Evolutionary conservation across 1,140 invertebrate genomes (phyloP), one percentile per base, ranked within the genome.

Genomic region (Ceratosolen solmsi): DNA sequence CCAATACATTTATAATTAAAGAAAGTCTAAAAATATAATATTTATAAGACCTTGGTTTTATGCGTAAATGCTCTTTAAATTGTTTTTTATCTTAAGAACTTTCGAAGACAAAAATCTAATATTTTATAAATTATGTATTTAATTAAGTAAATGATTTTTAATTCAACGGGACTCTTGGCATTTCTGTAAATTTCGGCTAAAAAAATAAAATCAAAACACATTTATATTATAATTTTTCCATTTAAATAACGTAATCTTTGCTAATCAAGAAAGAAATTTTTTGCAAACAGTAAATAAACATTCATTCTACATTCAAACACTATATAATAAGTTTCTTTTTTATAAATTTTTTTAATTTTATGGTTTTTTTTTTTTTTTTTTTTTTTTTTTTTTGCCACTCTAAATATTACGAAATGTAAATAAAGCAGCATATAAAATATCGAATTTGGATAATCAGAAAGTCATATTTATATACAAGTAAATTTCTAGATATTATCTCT

Each of bases 341-440:
- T 46, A 13, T 5, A 46, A 13, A 46, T 46, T 46, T 13, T n/a
- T n/a, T n/a, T n/a, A n/a, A n/a, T n/a, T n/a, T n/a, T n/a, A n/a
- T n/a, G n/a, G n/a, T n/a, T 54, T 70, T 79, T 49, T 11, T 5
- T 41, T 51, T 27, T 13, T 30, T 9, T 46, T 46, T 46, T 54
- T 70, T 79, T 49, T 5, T 13, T 41, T 33, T 30, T 2, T 30
- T 20, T 27, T 49, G 13, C 4, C 2, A 25, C 7, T n/a, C 36
- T 49, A 0, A 20, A 30, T n/a, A 51, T 68, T 78, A 49, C 27
- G 9, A 79, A 79, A 71, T 79, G 65, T 51, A 79, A 70, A 78
- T 56, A 56, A 46, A 56, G 30, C 27, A 51, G 22, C 7, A 25
- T 58, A 13, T 25, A 36, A 51, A 17, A 36, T 11, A 46, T 36